Conservation (phyloP, 2,797 vertebrate species). For the Melanotaenia maccullochi region DNA sequence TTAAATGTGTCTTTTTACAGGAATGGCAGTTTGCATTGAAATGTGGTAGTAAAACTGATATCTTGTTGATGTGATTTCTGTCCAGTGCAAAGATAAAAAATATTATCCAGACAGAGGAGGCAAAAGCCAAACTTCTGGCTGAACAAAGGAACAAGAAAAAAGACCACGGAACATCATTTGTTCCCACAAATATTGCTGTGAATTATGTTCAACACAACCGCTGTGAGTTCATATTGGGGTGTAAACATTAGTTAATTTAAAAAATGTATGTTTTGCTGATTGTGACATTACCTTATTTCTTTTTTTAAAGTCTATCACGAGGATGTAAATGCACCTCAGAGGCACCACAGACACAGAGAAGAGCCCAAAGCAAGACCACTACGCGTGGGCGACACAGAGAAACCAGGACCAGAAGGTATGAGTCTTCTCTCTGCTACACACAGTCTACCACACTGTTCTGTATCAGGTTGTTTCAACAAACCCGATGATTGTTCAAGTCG, state of each 20-base stretch:
- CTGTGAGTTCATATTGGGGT: constrained; percentile 83
- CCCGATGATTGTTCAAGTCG: not conserved
- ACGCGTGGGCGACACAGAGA: constrained; percentile 95
- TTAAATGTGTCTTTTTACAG: not conserved
- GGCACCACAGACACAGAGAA: constrained; percentile 91
- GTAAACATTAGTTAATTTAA: not conserved
- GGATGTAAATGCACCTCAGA: constrained; percentile 91
- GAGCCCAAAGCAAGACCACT: constrained; percentile 94
- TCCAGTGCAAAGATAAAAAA: constrained; percentile 97
- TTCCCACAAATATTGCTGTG: constrained; percentile 98
- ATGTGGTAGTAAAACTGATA: not conserved
- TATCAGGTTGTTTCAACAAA: not conserved
- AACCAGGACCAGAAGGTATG: constrained; percentile 93
- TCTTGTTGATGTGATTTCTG: constrained; percentile 21
- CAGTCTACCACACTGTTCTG: not conserved
- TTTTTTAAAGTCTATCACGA: constrained; percentile 90
- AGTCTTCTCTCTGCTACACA: not conserved
- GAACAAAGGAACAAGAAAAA: constrained; percentile 99
- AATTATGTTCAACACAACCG: constrained; percentile 98
- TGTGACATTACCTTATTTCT: constrained; percentile 16
- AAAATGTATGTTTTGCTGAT: constrained; percentile 10
- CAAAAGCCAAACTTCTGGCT: constrained; percentile 93
- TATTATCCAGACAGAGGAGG: constrained; percentile 96
- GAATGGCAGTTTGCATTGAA: not conserved
- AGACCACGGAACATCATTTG: constrained; percentile 94